A percentile compares a stretch with the other conserved stretches of the same genome.
These are phyloP conservation scores for Adelognathus sp. DNA, from an alignment of 2,888 invertebrate genomes.

Conservation along the genomic window DNA sequence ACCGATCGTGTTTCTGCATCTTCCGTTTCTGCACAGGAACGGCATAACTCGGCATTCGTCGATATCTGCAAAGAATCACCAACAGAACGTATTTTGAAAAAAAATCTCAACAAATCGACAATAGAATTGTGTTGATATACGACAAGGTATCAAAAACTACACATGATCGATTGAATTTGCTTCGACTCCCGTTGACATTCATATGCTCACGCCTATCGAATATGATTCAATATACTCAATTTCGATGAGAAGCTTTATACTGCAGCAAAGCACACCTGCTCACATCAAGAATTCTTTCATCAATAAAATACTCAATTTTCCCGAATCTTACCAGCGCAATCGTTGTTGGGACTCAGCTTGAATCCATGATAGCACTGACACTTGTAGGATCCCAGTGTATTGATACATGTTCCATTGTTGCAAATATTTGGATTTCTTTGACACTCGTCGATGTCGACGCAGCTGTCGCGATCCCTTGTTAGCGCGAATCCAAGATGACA, in stretches of 20 bases:
- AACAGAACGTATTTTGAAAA: not conserved
- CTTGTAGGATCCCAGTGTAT: conserved; percentile 87
- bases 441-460: conserved; percentile 89
- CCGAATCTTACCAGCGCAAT: conserved; percentile 88
- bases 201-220: too few species aligned
- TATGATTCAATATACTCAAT: too few species aligned
- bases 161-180: too few species aligned
- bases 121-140: too few species aligned
- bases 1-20: conserved; percentile 91
- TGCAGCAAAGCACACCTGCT: too few species aligned
- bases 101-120: not conserved
- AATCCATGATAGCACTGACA: conserved; percentile 90
- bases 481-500: conserved; percentile 89
- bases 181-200: too few species aligned
- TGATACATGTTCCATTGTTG: conserved; percentile 90
- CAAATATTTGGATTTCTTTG: conserved; percentile 88
- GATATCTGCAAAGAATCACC: conserved; percentile 82
- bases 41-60: conserved; percentile 93
- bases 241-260: too few species aligned
- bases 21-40: conserved; percentile 92
- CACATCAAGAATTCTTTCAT: too few species aligned
- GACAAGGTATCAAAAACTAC: too few species aligned
- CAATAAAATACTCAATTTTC: not conserved
- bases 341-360: conserved; percentile 89
- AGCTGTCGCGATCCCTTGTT: conserved; percentile 85